phyloP scores from a whole-genome alignment of 1,140 invertebrate species.

The Halyomorpha halys region DNA sequence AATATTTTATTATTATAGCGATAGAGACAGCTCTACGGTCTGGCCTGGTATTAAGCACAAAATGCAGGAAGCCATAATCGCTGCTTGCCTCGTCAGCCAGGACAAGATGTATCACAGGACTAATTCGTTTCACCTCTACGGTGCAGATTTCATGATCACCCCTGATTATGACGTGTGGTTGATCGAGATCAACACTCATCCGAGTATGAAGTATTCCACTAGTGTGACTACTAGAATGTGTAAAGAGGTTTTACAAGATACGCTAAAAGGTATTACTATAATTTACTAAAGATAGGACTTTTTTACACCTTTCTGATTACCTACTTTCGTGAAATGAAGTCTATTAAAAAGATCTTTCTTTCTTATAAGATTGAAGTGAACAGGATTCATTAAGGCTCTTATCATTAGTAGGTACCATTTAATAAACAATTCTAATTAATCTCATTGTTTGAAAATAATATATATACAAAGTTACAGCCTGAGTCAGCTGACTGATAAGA shows the following conservation, averaged over 20 bases:
- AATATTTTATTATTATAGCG: too few relatives aligned
- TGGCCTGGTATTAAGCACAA: conserved; percentile 79
- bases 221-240: conserved; percentile 79
- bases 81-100: conserved; percentile 74
- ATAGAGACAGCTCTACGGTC: conserved; percentile 35
- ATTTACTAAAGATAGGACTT: background rate
- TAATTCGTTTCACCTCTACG: conserved; percentile 85
- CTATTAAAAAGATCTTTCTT: too few relatives aligned
- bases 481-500: too few relatives aligned
- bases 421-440: too few relatives aligned
- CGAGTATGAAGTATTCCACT: conserved; percentile 78
- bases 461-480: too few relatives aligned
- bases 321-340: too few relatives aligned
- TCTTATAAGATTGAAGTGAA: too few relatives aligned
- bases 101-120: conserved; percentile 73
- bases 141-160: conserved; percentile 83
- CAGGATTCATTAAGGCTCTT: too few relatives aligned
- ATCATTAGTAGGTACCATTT: too few relatives aligned
- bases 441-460: too few relatives aligned
- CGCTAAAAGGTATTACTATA: conserved; percentile 66
- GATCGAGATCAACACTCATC: conserved; percentile 90
- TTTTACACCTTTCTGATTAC: too few relatives aligned
- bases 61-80: conserved; percentile 78
- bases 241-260: conserved; percentile 76
- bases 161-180: conserved; percentile 83